Evolutionary conservation across 2,797 vertebrate genomes (phyloP).

Genomic region (Argentina silus): DNA sequence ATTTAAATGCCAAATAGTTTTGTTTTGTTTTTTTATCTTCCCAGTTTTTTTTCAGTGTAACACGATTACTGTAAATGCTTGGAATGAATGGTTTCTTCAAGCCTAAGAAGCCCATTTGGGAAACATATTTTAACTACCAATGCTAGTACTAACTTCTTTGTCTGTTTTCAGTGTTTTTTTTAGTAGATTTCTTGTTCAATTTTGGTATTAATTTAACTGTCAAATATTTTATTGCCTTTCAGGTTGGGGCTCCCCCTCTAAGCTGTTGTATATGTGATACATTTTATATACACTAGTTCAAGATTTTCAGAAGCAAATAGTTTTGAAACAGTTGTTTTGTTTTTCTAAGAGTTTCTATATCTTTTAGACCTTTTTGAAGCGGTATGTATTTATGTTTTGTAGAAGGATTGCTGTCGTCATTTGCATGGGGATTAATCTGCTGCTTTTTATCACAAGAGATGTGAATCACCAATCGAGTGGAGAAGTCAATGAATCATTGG

Average conservation of each 20-base stretch:
- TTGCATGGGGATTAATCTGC: slow-evolving; percentile 66
- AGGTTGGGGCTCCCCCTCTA: slow-evolving; percentile 74
- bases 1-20: slow-evolving; percentile 80
- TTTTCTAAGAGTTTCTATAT: slow-evolving; percentile 77
- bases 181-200: slow-evolving; percentile 51
- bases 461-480: slow-evolving; percentile 70
- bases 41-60: slow-evolving; percentile 21
- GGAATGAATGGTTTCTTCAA: slow-evolving; percentile 9
- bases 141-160: slow-evolving; percentile 66
- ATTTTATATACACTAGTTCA: slow-evolving; percentile 79
- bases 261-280: slow-evolving; percentile 80
- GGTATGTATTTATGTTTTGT: slow-evolving; percentile 76
- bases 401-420: slow-evolving; percentile 69
- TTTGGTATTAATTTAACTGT: slow-evolving; percentile 81
- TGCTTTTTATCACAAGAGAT: slow-evolving; percentile 76
- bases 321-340: slow-evolving; percentile 67
- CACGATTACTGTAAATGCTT: slow-evolving; percentile 51
- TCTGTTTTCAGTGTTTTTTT: slow-evolving; percentile 46
- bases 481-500: slow-evolving; percentile 78
- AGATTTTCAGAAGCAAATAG: slow-evolving; percentile 74
- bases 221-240: slow-evolving; percentile 81
- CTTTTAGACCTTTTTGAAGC: slow-evolving; percentile 67
- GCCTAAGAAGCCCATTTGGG: not conserved
- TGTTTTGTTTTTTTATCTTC: slow-evolving; percentile 30
- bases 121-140: slow-evolving; percentile 55